phyloP scores from a whole-genome alignment of 2,797 vertebrate genomes.

The Chloroceryle inda region DNA sequence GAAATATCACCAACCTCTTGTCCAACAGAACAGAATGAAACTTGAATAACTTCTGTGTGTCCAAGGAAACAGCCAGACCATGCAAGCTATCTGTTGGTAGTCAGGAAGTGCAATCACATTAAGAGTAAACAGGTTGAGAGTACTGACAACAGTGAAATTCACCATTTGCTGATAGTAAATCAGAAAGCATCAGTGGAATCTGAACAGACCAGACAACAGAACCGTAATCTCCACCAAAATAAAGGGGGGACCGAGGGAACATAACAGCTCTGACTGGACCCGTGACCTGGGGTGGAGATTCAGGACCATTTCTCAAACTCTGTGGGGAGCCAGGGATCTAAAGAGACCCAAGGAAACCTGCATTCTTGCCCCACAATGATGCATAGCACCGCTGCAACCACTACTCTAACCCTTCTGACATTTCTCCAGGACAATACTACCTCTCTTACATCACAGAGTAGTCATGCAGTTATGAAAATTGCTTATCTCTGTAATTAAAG shows the following conservation, averaged over 20 bases:
- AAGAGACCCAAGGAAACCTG: not conserved
- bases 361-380: not conserved
- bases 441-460: not conserved
- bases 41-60: not conserved
- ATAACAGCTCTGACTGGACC: not conserved
- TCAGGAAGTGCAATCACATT: not conserved
- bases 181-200: not conserved
- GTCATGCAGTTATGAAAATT: not conserved
- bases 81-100: not conserved
- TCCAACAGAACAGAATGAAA: not conserved
- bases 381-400: not conserved
- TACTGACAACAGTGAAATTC: not conserved
- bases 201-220: not conserved
- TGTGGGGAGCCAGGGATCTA: not conserved
- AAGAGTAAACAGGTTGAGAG: not conserved
- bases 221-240: not conserved
- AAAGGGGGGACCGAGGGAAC: not conserved
- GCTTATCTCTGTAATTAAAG: not conserved
- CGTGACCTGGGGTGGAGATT: not conserved
- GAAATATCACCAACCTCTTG: not conserved
- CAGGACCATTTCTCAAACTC: not conserved
- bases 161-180: not conserved
- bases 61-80: not conserved
- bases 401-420: accelerated
- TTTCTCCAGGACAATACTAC: not conserved